These are phyloP conservation scores for Germaria angustata DNA, from an alignment of 2,888 invertebrate species.

Conservation along the genomic window DNA sequence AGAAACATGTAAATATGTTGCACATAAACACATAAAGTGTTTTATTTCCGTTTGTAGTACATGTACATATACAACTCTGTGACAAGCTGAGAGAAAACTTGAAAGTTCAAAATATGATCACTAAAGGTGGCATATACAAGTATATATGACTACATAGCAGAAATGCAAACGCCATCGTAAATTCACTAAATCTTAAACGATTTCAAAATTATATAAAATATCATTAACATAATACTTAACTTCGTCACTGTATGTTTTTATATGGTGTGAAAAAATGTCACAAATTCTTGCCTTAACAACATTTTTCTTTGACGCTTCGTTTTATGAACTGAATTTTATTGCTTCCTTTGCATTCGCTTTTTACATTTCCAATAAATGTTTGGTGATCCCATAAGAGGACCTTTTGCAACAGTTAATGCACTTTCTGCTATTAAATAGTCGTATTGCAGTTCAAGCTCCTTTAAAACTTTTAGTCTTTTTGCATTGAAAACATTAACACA, in stretches of 20 bases:
- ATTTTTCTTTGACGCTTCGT: slow-evolving; percentile 10
- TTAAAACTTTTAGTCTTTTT: slow-evolving; percentile 18
- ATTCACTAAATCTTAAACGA: too few species aligned
- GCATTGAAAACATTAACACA: slow-evolving; percentile 55
- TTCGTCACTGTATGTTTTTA: not conserved
- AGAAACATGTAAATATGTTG: too few species aligned
- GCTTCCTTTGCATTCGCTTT: not conserved
- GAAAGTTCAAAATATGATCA: too few species aligned
- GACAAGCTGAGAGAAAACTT: too few species aligned
- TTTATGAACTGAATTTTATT: slow-evolving; percentile 13
- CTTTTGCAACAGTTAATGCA: slow-evolving; percentile 44
- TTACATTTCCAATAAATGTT: slow-evolving; percentile 40
- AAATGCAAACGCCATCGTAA: too few species aligned
- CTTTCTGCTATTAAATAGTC: slow-evolving; percentile 29
- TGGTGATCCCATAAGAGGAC: slow-evolving; percentile 45
- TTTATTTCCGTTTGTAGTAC: too few species aligned
- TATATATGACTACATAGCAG: too few species aligned
- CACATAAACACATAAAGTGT: too few species aligned
- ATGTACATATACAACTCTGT: too few species aligned
- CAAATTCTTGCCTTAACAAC: slow-evolving; percentile 35
- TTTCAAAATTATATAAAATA: too few species aligned
- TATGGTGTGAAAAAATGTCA: slow-evolving; percentile 45
- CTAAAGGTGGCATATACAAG: too few species aligned
- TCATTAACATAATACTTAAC: not conserved
- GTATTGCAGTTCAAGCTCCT: slow-evolving; percentile 12